These are phyloP conservation scores for Chrysomallon squamiferum DNA, from an alignment of 1,140 invertebrate genomes.

Conservation along the genomic window DNA sequence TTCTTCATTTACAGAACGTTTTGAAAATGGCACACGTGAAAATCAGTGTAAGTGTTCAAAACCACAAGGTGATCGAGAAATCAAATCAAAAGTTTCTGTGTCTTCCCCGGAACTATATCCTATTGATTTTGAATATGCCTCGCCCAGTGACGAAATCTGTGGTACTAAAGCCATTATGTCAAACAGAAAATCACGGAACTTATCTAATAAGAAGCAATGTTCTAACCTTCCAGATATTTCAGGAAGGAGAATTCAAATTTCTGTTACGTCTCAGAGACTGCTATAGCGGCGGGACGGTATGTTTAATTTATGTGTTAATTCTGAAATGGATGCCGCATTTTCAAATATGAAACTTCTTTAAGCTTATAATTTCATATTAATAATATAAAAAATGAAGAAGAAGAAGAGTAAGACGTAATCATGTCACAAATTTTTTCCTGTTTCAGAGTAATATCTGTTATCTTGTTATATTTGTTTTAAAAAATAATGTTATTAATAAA, in stretches of 20 bases:
- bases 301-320: neutral
- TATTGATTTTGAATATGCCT: neutral
- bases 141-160: neutral
- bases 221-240: slow-evolving; percentile 38
- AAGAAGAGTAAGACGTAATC: no score
- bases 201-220: neutral
- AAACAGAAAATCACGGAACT: neutral
- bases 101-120: neutral
- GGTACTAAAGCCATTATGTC: slow-evolving; percentile 9
- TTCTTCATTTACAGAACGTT: slow-evolving; percentile 18
- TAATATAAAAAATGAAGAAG: no score
- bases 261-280: slow-evolving; percentile 23
- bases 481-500: no score
- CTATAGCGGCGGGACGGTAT: neutral
- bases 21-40: neutral
- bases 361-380: no score
- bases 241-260: slow-evolving; percentile 35
- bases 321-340: no score
- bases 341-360: no score
- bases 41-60: slow-evolving; percentile 3
- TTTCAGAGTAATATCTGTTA: no score
- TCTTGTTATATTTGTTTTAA: no score
- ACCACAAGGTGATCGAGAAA: neutral
- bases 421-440: no score
- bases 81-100: neutral